Evolutionary conservation across 53 echinoderm and acorn worm species (phyloP), one percentile per base, ranked within the genome.

Genomic region (Hippasteria phrygiana): DNA sequence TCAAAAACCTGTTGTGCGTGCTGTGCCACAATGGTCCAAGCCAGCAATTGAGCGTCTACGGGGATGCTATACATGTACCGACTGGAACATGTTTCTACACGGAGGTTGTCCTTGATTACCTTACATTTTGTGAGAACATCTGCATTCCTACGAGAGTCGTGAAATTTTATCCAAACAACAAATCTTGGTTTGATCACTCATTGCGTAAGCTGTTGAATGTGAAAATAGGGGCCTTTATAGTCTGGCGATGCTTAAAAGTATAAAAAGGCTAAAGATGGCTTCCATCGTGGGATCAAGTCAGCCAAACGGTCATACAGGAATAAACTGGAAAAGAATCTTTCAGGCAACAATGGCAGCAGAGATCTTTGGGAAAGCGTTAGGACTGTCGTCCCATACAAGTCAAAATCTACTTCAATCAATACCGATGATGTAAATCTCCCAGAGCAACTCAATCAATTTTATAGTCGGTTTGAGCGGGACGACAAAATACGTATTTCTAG

Each of bases 11-110:
- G 29, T 40, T 32, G 63, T 62, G 26, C 42, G 47, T 12, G 38
- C 66, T 7, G 64, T 88, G 2, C 62, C 56, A 28, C 76, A 77
- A 65, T 88, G 77, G 88, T 71, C 65, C 18, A 22, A 17, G 16
- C 3, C 17, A 9, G 77, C 77, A 16, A 88, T 29, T 11, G 77
- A 77, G 50, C 75, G 48, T 22, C 75, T 75, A 1, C 75, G 47
- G 39, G 71, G 71, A 71, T 71, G 71, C 39, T 71, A 38, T 39
- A 39, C 38, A 16, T 31, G 71, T 20, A 71, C 71, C 12, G 71
- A 71, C 18, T 71, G 71, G 71, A 39, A 71, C 5, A 39, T 71
- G 71, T 71, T 71, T 71, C 71, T 38, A 10, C 31, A 37, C 71
- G 16, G 71, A 38, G 38, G 71, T 71, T 38, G 18, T 38, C 40